Evolutionary conservation across 2,888 invertebrate genomes (phyloP).

Genomic region (Tenthredo distinguenda): DNA sequence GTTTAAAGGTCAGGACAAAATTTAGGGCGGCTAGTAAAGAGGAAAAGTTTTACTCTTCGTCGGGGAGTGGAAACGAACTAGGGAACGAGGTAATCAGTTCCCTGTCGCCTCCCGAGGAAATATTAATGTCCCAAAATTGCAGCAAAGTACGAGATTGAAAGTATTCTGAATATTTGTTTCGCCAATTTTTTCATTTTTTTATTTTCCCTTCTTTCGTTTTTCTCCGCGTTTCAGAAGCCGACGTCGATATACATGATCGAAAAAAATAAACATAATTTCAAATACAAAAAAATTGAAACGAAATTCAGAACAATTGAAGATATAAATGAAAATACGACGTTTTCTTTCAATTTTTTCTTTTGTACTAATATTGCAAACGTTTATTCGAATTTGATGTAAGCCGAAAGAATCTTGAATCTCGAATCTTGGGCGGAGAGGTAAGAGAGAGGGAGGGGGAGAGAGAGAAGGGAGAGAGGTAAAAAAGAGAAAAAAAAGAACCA

Average conservation of each 20-base stretch:
- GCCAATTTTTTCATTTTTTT: neutral
- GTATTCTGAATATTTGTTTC: neutral
- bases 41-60: conserved; percentile 6
- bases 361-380: neutral
- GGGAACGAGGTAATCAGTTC: conserved; percentile 35
- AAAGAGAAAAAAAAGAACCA: too few relatives aligned
- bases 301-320: neutral
- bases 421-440: neutral
- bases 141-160: conserved; percentile 15
- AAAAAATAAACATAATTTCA: too few relatives aligned
- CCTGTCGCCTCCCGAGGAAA: conserved; percentile 29
- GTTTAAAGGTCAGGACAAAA: conserved; percentile 4
- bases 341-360: neutral
- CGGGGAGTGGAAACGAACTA: neutral
- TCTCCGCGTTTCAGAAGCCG: neutral
- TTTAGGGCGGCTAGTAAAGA: neutral
- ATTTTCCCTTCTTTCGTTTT: neutral
- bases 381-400: neutral
- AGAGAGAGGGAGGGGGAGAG: neutral
- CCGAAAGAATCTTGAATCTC: neutral
- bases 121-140: conserved; percentile 5
- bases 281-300: neutral
- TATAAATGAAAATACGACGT: neutral
- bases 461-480: neutral
- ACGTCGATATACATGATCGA: too few relatives aligned